phyloP scores from a whole-genome alignment of 30 jellyfish, hydroid and myxozoan genomes.

The Aurelia aurita region DNA sequence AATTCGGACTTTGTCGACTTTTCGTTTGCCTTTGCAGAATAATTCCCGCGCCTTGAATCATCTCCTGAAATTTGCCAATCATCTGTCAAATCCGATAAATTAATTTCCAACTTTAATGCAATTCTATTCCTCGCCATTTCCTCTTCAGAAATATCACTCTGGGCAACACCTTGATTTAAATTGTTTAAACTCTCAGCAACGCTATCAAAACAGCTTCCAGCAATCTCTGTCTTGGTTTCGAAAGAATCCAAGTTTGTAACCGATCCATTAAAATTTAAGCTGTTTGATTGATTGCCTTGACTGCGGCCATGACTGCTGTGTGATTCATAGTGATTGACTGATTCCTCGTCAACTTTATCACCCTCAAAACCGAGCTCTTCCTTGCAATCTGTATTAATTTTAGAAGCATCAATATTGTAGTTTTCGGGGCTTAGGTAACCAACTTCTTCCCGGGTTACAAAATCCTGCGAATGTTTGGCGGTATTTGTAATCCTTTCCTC shows the following conservation, averaged over 20 bases:
- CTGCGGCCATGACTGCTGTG: not conserved
- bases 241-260: too few relatives aligned
- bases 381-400: not conserved
- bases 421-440: not conserved
- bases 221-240: not conserved
- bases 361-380: not conserved
- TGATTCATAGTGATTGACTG: not conserved
- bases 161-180: not conserved
- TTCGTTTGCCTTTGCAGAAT: too few relatives aligned
- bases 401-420: not conserved
- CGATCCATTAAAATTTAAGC: too few relatives aligned
- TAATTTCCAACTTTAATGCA: slow-evolving; percentile 33
- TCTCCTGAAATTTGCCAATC: not conserved
- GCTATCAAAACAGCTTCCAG: not conserved
- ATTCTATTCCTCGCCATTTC: slow-evolving; percentile 36
- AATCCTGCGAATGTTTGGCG: not conserved
- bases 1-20: too few relatives aligned
- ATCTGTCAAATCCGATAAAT: slow-evolving; percentile 14
- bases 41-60: too few relatives aligned
- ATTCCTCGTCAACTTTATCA: not conserved
- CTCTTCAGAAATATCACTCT: not conserved
- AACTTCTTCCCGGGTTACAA: not conserved
- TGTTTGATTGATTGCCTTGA: too few relatives aligned
- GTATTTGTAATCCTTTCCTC: slow-evolving; percentile 22
- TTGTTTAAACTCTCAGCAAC: not conserved